phyloP scores from a whole-genome alignment of 2,113 vertebrate species.

The Macrotis lagotis region DNA sequence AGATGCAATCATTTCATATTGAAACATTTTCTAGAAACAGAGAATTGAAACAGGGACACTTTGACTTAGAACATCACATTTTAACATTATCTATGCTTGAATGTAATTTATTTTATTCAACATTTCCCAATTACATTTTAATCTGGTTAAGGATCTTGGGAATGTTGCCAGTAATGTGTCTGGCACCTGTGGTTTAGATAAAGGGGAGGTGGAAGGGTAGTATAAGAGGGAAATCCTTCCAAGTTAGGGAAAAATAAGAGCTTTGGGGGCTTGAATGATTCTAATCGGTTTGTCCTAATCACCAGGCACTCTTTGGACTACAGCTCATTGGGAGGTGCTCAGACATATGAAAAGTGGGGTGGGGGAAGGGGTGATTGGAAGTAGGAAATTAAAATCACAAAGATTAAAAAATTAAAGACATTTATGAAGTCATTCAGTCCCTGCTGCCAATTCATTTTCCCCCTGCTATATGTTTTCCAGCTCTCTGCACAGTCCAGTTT shows the following conservation, averaged over 20 bases:
- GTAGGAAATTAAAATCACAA: slow-evolving; percentile 62
- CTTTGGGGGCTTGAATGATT: background rate
- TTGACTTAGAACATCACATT: background rate
- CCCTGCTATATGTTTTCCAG: slow-evolving; percentile 70
- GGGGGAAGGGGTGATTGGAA: slow-evolving; percentile 62
- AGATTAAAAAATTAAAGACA: slow-evolving; percentile 65
- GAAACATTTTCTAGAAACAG: background rate
- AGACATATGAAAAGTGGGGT: slow-evolving; percentile 45
- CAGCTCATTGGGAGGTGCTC: background rate
- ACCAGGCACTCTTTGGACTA: background rate
- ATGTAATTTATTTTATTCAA: background rate
- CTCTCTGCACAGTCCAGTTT: slow-evolving; percentile 20
- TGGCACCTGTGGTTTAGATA: background rate
- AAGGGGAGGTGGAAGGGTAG: background rate
- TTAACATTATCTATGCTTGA: background rate
- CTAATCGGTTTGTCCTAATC: background rate
- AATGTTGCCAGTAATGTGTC: background rate
- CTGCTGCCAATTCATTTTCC: background rate
- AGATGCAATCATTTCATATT: background rate
- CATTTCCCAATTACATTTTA: background rate
- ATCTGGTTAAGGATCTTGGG: background rate
- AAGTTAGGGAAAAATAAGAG: background rate
- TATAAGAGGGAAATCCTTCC: background rate
- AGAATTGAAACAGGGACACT: background rate
- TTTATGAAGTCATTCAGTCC: slow-evolving; percentile 58